phyloP scores from a whole-genome alignment of 2,888 invertebrate genomes.

The Brenthis hecate region DNA sequence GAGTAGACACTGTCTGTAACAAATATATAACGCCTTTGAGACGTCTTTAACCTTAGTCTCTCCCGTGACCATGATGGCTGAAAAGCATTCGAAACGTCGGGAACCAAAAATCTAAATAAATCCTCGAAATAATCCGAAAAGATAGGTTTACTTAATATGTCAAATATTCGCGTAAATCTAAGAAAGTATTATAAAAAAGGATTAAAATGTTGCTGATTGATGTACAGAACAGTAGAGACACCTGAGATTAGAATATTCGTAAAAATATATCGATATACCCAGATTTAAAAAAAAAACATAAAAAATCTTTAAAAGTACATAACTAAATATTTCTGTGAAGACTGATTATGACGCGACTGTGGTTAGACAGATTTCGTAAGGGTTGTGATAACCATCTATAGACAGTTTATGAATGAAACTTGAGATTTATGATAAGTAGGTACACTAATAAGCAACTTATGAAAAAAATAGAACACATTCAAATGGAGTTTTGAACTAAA shows the following conservation, averaged over 20 bases:
- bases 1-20: no score
- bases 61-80: no score
- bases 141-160: no score
- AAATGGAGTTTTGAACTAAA: neutral
- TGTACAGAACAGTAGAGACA: neutral
- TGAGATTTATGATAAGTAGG: conserved; percentile 52
- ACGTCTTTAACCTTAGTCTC: no score
- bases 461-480: conserved; percentile 19
- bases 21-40: no score
- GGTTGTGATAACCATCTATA: conserved; percentile 51
- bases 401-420: conserved; percentile 51
- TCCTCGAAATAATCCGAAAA: no score
- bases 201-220: no score
- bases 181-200: no score
- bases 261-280: neutral
- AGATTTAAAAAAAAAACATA: neutral
- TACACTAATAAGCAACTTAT: conserved; percentile 47
- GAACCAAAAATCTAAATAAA: no score
- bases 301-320: neutral
- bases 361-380: conserved; percentile 49
- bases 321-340: conserved; percentile 23
- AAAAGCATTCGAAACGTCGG: no score
- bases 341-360: conserved; percentile 51
- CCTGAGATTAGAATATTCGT: neutral
- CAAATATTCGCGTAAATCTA: no score